phyloP scores from a whole-genome alignment of 2,113 vertebrate genomes.

The Cryptomyrus ogoouensis region DNA sequence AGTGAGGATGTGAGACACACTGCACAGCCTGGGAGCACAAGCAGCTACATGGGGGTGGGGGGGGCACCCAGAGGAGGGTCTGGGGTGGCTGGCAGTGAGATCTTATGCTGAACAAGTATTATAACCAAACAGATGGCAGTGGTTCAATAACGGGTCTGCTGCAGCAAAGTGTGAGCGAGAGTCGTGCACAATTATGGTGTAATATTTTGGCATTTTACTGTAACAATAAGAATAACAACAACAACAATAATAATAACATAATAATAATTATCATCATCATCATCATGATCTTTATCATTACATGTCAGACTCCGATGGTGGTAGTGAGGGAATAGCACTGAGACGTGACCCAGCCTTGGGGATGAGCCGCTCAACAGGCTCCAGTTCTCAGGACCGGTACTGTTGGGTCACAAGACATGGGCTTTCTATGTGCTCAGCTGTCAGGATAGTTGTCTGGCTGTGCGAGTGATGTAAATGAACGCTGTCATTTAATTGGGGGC shows the following conservation, averaged over 20 bases:
- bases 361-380: not conserved
- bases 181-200: not conserved
- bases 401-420: not conserved
- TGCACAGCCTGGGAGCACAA: too few species aligned
- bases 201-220: not conserved
- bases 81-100: not conserved
- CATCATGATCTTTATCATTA: not conserved
- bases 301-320: not conserved
- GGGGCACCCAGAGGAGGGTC: not conserved
- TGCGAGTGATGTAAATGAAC: not conserved
- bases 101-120: not conserved
- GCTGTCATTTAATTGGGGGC: not conserved
- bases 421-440: not conserved
- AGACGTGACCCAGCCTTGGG: not conserved
- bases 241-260: too few species aligned
- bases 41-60: not conserved
- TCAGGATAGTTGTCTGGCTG: not conserved
- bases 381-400: not conserved
- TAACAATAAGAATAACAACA: not conserved
- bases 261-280: not conserved
- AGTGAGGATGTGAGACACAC: too few species aligned
- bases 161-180: not conserved
- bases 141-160: not conserved
- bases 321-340: not conserved
- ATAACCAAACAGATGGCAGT: not conserved